These are phyloP conservation scores for Bactericera cockerelli DNA, from an alignment of 1,140 invertebrate species.

Conservation along the genomic window DNA sequence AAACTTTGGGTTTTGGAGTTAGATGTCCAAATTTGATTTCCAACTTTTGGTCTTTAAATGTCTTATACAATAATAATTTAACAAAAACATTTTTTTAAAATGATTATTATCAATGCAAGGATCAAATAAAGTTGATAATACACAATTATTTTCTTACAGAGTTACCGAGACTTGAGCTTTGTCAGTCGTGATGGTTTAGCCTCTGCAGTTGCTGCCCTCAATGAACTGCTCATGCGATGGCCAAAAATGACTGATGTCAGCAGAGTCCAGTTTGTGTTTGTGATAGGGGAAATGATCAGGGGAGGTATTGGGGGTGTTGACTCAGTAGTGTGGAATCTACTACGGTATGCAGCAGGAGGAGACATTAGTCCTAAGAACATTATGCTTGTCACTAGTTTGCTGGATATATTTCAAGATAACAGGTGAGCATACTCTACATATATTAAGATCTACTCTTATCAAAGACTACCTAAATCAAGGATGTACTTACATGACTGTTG, in stretches of 20 bases:
- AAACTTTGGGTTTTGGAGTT: too few species aligned
- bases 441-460: too few species aligned
- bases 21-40: too few species aligned
- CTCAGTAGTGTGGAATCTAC: conserved; percentile 73
- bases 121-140: too few species aligned
- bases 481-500: too few species aligned
- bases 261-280: conserved; percentile 64
- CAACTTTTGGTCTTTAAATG: too few species aligned
- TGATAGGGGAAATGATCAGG: conserved; percentile 77
- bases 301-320: conserved; percentile 74
- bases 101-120: too few species aligned
- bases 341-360: conserved; percentile 87
- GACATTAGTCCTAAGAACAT: conserved; percentile 82
- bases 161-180: conserved; percentile 79
- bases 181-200: conserved; percentile 75
- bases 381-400: conserved; percentile 69
- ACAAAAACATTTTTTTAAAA: too few species aligned
- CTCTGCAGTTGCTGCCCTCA: conserved; percentile 58
- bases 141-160: conserved; percentile 37
- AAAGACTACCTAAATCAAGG: too few species aligned
- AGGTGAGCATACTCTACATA: too few species aligned
- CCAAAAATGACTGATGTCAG: conserved; percentile 64
- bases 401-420: conserved; percentile 87
- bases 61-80: too few species aligned
- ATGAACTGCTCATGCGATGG: conserved; percentile 69